Evolutionary conservation across 2,797 vertebrate genomes (phyloP).

Genomic region (Coilia nasus): DNA sequence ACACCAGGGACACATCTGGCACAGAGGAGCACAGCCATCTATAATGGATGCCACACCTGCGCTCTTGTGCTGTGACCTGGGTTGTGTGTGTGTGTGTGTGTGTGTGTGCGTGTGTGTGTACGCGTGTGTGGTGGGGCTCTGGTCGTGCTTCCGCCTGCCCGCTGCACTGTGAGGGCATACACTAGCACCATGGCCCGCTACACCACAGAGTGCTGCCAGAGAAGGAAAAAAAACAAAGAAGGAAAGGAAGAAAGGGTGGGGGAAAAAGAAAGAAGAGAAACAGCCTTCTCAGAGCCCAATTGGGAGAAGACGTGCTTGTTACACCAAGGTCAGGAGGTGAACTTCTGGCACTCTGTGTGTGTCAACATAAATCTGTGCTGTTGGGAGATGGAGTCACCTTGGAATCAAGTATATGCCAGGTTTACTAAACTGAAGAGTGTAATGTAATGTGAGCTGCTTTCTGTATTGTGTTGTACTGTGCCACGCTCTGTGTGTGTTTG

Average conservation of each 20-base stretch:
- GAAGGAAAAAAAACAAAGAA: background rate
- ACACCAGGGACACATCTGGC: background rate
- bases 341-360: background rate
- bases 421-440: background rate
- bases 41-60: slow-evolving; percentile 9
- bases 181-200: background rate
- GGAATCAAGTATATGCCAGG: background rate
- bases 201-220: background rate
- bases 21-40: background rate
- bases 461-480: background rate
- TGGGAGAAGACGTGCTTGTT: background rate
- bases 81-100: no score
- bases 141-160: no score
- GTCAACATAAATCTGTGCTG: background rate
- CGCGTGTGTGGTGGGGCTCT: no score
- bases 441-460: background rate
- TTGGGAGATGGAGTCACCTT: background rate
- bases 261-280: background rate
- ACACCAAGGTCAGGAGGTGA: background rate
- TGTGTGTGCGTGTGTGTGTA: no score
- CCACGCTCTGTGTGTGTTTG: no score
- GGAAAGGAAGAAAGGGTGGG: no score
- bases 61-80: background rate
- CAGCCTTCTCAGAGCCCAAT: background rate
- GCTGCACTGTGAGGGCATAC: no score